Percentiles rank a stretch among this genome's conserved stretches.
phyloP scores from a whole-genome alignment of 2,888 invertebrate species.

The Pseudococcus longispinus region DNA sequence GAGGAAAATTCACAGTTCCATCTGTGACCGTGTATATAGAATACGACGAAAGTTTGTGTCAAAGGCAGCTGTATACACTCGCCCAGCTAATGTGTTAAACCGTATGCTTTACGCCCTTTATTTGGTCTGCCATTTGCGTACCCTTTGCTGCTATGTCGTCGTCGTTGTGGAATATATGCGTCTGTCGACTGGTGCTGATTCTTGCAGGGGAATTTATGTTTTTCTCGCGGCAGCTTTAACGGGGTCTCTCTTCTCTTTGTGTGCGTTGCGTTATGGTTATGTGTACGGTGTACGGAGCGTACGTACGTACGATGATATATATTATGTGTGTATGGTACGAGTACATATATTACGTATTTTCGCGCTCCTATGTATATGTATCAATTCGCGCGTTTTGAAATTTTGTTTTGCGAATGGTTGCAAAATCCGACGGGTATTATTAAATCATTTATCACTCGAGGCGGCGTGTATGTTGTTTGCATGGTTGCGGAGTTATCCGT shows the following conservation, averaged over 20 bases:
- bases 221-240: slow-evolving; percentile 2
- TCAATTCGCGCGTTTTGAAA: not conserved
- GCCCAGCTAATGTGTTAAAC: slow-evolving; percentile 6
- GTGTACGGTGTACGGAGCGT: not conserved
- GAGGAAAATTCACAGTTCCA: not conserved
- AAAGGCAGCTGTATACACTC: slow-evolving; percentile 16
- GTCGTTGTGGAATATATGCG: not conserved
- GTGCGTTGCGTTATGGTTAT: not conserved
- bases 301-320: not conserved
- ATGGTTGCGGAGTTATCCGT: not conserved
- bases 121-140: slow-evolving; percentile 1
- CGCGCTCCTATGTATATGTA: not conserved
- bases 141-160: not conserved
- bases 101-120: slow-evolving; percentile 16
- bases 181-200: not conserved
- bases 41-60: slow-evolving; percentile 11
- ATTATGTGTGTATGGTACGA: no score
- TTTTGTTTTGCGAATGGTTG: not conserved
- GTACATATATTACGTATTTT: not conserved
- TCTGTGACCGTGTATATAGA: not conserved
- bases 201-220: not conserved
- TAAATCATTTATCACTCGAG: slow-evolving; percentile 6
- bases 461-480: not conserved
- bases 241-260: not conserved
- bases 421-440: slow-evolving; percentile 2